Conservation (phyloP, 2,888 invertebrate species). For the Drosophila fulvimacula region DNA sequence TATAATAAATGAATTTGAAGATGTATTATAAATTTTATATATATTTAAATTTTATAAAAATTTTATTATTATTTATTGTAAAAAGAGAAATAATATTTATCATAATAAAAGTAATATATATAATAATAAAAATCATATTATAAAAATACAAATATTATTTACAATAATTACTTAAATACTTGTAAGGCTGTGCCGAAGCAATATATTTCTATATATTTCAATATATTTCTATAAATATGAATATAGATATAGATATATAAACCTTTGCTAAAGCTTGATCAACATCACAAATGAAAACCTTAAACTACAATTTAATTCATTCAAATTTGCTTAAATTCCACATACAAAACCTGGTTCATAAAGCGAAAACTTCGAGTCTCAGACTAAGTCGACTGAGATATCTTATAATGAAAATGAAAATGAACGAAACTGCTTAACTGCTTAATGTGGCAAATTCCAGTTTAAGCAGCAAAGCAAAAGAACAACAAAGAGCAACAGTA, state of each 20-base stretch:
- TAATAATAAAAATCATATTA: no score
- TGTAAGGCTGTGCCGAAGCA: no score
- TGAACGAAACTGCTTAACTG: constrained; percentile 4
- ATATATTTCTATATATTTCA: no score
- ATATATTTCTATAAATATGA: no score
- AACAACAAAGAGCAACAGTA: constrained; percentile 2
- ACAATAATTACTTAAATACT: no score
- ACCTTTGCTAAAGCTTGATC: no score
- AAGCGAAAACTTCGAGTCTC: not conserved
- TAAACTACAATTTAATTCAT: not conserved
- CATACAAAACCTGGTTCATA: not conserved
- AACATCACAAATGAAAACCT: not conserved
- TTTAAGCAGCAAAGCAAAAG: constrained; percentile 1
- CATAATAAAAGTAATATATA: no score
- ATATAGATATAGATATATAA: no score
- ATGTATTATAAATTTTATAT: not conserved
- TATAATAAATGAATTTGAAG: not conserved
- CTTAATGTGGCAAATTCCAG: constrained; percentile 8
- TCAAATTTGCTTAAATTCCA: not conserved
- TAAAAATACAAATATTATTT: no score
- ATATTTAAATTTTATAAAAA: not conserved
- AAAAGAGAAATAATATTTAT: no score
- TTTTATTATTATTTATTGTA: not conserved
- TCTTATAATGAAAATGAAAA: constrained; percentile 4
- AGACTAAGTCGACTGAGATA: not conserved